These are phyloP conservation scores for Cephus sareptanus DNA, from an alignment of 2,888 invertebrate genomes.

Conservation along the genomic window DNA sequence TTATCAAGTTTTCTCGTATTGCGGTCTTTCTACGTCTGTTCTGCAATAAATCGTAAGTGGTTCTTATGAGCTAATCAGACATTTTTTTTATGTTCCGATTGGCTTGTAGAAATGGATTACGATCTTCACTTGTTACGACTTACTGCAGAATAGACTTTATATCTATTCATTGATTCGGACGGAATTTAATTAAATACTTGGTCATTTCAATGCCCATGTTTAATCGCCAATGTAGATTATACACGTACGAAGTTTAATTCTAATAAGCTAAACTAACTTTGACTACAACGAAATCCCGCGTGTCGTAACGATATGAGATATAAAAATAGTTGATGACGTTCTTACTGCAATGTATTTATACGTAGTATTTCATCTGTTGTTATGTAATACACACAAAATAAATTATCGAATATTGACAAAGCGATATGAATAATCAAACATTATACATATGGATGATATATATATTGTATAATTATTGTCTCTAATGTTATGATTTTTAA, in stretches of 20 bases:
- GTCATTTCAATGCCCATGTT: background rate
- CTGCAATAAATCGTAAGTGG: no score
- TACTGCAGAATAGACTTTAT: background rate
- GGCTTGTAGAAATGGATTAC: no score
- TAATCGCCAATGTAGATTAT: slow-evolving; percentile 18
- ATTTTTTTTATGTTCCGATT: no score
- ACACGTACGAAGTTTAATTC: slow-evolving; percentile 18
- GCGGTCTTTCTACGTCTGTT: no score
- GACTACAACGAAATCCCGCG: slow-evolving; percentile 22
- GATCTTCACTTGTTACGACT: no score
- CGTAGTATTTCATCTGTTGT: slow-evolving; percentile 55
- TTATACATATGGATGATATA: slow-evolving; percentile 20
- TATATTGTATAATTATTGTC: slow-evolving; percentile 30
- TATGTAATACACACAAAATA: slow-evolving; percentile 49
- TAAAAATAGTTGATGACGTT: slow-evolving; percentile 26
- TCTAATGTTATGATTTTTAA: slow-evolving; percentile 46
- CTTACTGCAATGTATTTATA: slow-evolving; percentile 54
- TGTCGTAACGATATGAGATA: slow-evolving; percentile 13
- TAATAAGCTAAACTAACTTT: slow-evolving; percentile 21
- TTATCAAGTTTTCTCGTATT: background rate
- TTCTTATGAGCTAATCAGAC: no score
- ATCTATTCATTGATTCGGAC: background rate
- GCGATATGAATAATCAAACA: slow-evolving; percentile 21
- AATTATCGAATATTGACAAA: slow-evolving; percentile 37
- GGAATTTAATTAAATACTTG: background rate